These are phyloP conservation scores for Mormyrops boulengeri DNA, from an alignment of 2,797 vertebrate species.

Conservation along the genomic window DNA sequence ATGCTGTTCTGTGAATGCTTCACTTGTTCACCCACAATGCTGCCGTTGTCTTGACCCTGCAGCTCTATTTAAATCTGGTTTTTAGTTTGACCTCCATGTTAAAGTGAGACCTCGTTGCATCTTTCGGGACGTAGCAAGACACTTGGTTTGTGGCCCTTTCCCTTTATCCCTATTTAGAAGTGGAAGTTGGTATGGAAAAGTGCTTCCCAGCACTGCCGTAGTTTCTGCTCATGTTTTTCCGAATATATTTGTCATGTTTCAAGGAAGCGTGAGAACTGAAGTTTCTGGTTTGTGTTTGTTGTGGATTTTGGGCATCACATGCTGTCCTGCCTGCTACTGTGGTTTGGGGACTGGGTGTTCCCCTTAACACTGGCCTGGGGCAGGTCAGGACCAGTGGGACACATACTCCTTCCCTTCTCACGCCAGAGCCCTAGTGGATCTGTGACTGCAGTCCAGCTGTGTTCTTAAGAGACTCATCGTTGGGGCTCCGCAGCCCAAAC, in stretches of 20 bases:
- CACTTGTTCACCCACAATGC: not conserved
- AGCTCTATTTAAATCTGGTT: not conserved
- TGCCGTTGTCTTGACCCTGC: not conserved
- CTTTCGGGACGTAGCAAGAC: not conserved
- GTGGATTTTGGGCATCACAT: not conserved
- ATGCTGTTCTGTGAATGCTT: not conserved
- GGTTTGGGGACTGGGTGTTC: conserved; percentile 1
- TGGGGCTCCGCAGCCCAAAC: not conserved
- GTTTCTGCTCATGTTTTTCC: not conserved
- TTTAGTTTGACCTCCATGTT: not conserved
- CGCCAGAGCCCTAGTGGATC: not conserved
- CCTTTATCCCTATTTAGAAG: not conserved
- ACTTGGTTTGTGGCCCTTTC: not conserved
- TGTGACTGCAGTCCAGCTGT: not conserved
- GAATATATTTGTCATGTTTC: not conserved
- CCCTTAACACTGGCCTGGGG: conserved; percentile 5
- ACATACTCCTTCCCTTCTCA: not conserved
- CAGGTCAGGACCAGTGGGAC: conserved; percentile 5
- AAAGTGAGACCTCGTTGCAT: not conserved
- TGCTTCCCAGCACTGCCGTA: not conserved
- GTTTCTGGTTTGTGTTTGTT: not conserved
- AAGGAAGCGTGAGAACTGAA: not conserved
- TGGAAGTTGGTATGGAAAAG: not conserved
- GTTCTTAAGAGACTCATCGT: not conserved
- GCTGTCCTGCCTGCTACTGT: conserved; percentile 6